Percentiles rank a stretch among this genome's conserved stretches.
Conservation (phyloP, 2,888 invertebrate genomes). For the Neoscelio sp. region DNA sequence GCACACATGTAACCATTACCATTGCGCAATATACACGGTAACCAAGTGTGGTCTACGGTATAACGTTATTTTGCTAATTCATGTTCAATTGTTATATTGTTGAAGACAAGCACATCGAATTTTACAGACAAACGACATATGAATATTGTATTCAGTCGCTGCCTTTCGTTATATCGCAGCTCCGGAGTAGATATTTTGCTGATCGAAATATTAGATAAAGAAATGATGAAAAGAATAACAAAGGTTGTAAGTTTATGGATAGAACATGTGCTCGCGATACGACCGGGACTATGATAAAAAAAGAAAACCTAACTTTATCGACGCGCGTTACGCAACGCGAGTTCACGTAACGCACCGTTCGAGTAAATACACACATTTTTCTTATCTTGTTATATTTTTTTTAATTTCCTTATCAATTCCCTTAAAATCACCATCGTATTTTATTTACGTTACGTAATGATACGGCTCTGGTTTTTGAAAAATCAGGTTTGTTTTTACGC, state of each 20-base stretch:
- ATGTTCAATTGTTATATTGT: slow-evolving; percentile 83
- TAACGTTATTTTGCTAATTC: slow-evolving; percentile 83
- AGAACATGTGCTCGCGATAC: slow-evolving; percentile 54
- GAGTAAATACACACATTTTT: too few relatives aligned
- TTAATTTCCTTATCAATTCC: too few relatives aligned
- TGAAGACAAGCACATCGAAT: slow-evolving; percentile 82
- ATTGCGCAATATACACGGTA: slow-evolving; percentile 58
- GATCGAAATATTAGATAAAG: slow-evolving; percentile 53
- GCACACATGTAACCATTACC: slow-evolving; percentile 49
- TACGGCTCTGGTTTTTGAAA: too few relatives aligned
- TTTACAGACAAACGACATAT: slow-evolving; percentile 72
- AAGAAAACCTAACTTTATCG: too few relatives aligned
- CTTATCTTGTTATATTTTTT: too few relatives aligned
- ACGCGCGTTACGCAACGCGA: too few relatives aligned
- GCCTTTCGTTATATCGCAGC: slow-evolving; percentile 67
- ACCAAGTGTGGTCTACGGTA: slow-evolving; percentile 83
- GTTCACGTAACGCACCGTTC: too few relatives aligned
- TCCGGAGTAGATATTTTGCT: slow-evolving; percentile 60
- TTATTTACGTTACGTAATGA: too few relatives aligned
- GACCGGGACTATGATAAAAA: too few relatives aligned
- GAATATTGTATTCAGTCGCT: slow-evolving; percentile 68
- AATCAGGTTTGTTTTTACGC: too few relatives aligned
- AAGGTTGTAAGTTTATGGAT: slow-evolving; percentile 56
- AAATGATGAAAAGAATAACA: slow-evolving; percentile 25
- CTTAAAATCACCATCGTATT: too few relatives aligned